A percentile compares a stretch with the other conserved stretches of the same genome.
These are phyloP conservation scores for Oreohelix idahoensis DNA, from an alignment of 1,140 invertebrate species.

Conservation along the genomic window DNA sequence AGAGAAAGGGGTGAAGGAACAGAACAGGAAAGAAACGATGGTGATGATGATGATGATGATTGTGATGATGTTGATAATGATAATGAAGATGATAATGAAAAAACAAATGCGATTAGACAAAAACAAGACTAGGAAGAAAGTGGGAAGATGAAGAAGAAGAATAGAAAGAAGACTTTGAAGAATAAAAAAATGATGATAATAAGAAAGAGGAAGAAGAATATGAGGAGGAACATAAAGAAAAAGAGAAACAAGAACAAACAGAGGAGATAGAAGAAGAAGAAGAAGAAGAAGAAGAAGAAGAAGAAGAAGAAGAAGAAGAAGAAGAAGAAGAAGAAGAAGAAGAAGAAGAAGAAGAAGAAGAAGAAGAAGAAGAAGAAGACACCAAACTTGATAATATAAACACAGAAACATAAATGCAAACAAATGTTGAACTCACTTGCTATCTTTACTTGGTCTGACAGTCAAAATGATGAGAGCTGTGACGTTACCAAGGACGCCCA, in stretches of 20 bases:
- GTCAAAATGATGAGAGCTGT: conserved; percentile 32
- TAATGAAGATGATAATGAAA: no score
- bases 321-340: background rate
- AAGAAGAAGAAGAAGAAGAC: background rate
- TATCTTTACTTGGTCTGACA: conserved; percentile 33
- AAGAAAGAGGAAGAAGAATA: background rate
- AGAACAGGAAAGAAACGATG: no score
- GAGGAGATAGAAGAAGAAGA: background rate
- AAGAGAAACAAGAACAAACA: background rate
- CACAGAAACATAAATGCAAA: background rate
- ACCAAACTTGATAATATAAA: no score
- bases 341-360: background rate
- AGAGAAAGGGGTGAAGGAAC: no score
- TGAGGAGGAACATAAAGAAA: background rate
- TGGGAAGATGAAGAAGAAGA: background rate
- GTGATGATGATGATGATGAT: no score
- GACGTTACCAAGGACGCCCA: conserved; percentile 35
- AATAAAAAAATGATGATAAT: background rate
- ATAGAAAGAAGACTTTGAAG: background rate
- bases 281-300: background rate
- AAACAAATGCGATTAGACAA: no score
- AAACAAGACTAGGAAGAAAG: no score
- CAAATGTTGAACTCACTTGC: conserved; percentile 16
- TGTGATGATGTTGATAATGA: no score
- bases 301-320: background rate